Evolutionary conservation across 2,797 vertebrate genomes (phyloP), one percentile per base, ranked within the genome.

Genomic region (Kryptolebias ocellatus): DNA sequence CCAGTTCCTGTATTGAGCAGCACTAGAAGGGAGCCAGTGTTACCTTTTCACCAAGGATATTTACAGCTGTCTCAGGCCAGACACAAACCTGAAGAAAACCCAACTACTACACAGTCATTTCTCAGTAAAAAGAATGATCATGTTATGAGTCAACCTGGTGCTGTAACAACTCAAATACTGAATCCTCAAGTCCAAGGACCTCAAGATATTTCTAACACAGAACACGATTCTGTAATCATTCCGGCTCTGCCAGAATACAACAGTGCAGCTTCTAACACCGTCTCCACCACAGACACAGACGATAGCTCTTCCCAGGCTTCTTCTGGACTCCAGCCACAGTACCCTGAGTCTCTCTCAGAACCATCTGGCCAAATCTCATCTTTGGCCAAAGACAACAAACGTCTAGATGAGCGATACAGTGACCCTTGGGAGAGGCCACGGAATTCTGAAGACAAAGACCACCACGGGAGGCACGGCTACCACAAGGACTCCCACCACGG

Each of bases 361-460:
- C 60, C 87, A 12, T 67, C 87, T 4, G 79, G 80, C 51, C 92
- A 89, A 28, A 89, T 94, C 55, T 84, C 92, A n/a, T 90, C 92
- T 70, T 87, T 87, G 58, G 83, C 78, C 77, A 96, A 94, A 90
- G 95, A 96, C 34, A 72, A 85, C 64, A 95, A 94, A 78, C 94
- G 92, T 54, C 83, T 86, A 4, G 96, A 98, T 80, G 95, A 95
- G 78, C 92, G 89, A 17, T 95, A 95, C 78, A 94, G 90, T 0
- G 96, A 98, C 83, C 94, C 94, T 12, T 97, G 96, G 95, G 96
- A 96, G 78, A 95, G 95, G 85, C 92, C 93, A 0, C 91, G 81
- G 83, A 71, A 66, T 64, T 65, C 95, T 1, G 95, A 94, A 2
- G 96, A 96, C 66, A 84, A 88, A 34, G 96, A 96, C 60, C 93